These are phyloP conservation scores for Ericerus pela DNA, from an alignment of 1,140 invertebrate species.

Conservation along the genomic window DNA sequence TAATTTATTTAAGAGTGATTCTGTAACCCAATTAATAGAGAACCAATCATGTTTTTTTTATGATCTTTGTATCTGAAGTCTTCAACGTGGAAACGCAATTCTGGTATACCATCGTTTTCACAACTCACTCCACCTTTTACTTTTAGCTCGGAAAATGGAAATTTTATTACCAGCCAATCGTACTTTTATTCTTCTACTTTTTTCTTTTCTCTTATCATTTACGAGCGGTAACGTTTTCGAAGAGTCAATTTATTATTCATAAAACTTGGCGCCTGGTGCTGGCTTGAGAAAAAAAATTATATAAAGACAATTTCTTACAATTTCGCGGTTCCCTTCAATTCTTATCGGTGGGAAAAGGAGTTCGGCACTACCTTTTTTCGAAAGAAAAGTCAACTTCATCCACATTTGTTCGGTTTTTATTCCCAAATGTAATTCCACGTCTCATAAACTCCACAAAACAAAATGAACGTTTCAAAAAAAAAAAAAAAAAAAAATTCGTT, in stretches of 20 bases:
- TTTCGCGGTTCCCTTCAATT: slow-evolving; percentile 1
- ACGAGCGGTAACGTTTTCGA: background rate
- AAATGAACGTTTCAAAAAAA: slow-evolving; percentile 2
- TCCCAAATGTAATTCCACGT: slow-evolving; percentile 11
- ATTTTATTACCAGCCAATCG: slow-evolving; percentile 8
- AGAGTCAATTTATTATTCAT: slow-evolving; percentile 9
- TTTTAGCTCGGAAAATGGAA: no score
- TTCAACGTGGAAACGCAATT: no score
- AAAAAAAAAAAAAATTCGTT: background rate
- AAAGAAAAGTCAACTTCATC: background rate
- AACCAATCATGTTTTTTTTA: no score
- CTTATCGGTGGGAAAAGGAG: background rate
- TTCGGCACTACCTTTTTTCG: background rate
- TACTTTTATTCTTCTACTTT: no score
- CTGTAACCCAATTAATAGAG: no score
- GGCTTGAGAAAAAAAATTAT: slow-evolving; percentile 7
- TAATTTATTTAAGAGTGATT: no score
- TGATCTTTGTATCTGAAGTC: no score
- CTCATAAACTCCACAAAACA: slow-evolving; percentile 10
- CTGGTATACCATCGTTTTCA: no score
- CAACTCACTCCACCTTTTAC: no score
- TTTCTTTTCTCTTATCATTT: background rate
- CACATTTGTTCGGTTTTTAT: slow-evolving; percentile 10
- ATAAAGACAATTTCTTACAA: slow-evolving; percentile 11
- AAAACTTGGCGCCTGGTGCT: slow-evolving; percentile 4